Evolutionary conservation across 2,797 vertebrate species (phyloP), one percentile per base, ranked within the genome.

Genomic region (Arrhamphus sclerolepis): DNA sequence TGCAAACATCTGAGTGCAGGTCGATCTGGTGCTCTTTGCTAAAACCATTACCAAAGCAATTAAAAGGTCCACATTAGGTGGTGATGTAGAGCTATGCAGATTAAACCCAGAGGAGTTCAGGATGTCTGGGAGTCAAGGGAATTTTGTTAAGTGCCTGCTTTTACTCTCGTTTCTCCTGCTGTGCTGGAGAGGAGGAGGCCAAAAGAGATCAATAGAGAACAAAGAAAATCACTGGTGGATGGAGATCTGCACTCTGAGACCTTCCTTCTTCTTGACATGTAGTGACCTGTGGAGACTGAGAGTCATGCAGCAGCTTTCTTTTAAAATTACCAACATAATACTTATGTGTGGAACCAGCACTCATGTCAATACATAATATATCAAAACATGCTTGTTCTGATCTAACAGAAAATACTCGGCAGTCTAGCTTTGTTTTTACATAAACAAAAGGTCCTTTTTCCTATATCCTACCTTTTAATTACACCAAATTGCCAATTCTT

Each of bases 21-120:
- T 87, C 85, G 82, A 87, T 90, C 61, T 44, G 72, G 5, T 40
- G 81, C 87, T 89, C 78, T 91, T 87, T 84, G 75, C 75, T n/a
- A 9, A 51, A 50, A 47, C 78, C 87, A 81, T 91, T 92, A 87
- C 71, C 66, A 70, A 39, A 65, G 77, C 87, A 86, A 82, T 90
- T 87, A 87, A 90, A 86, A 68, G 65, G 13, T 17, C 69, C 58
- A 62, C 70, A 82, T 78, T 34, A 62, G 44, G 56, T 66, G 54
- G 22, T 72, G 73, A 77, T 77, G 73, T 43, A 14, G 56, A 48
- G 56, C 67, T 56, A 64, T 76, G 70, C 68, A 66, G 69, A 83
- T 86, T 83, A 80, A 75, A 65, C 78, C 77, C 79, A 56, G 75
- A 50, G 81, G 75, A 82, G 56, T 43, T 56, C 70, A 71, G 49